Conservation (phyloP, 2,113 vertebrate species). For the Chloropsis cyanopogon region DNA sequence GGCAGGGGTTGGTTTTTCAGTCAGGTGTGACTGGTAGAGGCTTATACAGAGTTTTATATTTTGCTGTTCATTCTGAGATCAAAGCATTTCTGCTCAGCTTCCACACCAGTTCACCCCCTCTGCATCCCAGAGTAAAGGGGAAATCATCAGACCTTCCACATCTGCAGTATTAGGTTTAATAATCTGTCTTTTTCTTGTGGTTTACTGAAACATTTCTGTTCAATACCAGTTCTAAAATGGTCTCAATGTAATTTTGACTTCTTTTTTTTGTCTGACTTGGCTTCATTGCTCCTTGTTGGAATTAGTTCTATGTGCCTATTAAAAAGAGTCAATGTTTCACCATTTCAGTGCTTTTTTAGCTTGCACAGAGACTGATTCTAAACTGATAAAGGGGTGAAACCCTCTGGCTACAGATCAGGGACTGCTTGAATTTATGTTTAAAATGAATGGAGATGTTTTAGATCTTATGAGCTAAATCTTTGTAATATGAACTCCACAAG, state of each 20-base stretch:
- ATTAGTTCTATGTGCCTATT: neutral
- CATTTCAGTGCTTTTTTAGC: neutral
- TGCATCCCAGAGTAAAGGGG: neutral
- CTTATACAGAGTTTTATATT: neutral
- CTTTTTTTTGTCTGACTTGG: neutral
- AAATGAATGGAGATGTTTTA: neutral
- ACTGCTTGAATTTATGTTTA: neutral
- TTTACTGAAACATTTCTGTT: neutral
- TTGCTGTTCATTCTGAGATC: neutral
- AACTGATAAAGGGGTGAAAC: neutral
- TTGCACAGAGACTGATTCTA: neutral
- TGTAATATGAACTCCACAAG: fast-evolving
- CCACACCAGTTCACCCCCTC: neutral
- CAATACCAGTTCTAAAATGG: neutral
- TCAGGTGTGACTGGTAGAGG: neutral
- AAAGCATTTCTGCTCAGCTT: neutral
- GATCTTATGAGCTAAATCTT: neutral
- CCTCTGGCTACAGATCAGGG: neutral
- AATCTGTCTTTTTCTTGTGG: neutral
- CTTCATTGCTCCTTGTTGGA: neutral
- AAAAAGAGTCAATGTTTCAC: neutral
- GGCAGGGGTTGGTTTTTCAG: neutral
- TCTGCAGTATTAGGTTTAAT: neutral
- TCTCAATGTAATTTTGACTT: neutral
- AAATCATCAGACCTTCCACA: neutral